These are phyloP conservation scores for Drosophila pseudotakahashii DNA, from an alignment of 2,888 invertebrate species.

Conservation along the genomic window DNA sequence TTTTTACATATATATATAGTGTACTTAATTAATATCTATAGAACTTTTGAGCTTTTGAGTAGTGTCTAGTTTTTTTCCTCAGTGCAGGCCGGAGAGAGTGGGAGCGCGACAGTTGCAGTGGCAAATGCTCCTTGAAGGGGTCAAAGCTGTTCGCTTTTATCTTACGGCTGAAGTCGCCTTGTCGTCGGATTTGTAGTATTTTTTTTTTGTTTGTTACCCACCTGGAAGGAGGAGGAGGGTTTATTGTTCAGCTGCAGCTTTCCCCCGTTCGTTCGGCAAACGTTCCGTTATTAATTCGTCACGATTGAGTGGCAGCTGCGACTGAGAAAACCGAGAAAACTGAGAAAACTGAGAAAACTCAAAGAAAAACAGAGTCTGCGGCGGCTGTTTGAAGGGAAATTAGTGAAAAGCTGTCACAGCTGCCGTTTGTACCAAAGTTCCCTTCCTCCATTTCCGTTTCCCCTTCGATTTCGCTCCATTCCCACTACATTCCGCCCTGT, in stretches of 20 bases:
- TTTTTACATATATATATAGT: too few relatives aligned
- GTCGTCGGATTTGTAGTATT: conserved; percentile 23
- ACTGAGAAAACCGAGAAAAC: conserved; percentile 25
- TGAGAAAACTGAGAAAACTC: conserved; percentile 22
- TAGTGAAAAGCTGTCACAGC: conserved; percentile 74
- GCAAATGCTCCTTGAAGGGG: conserved; percentile 35
- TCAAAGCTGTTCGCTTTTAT: conserved; percentile 28
- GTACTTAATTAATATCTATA: too few relatives aligned
- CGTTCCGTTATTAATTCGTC: conserved; percentile 76
- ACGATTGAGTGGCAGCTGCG: conserved; percentile 71
- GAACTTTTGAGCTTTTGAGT: too few relatives aligned
- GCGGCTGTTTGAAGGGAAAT: conserved; percentile 69
- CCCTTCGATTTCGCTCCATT: neutral
- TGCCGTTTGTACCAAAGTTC: conserved; percentile 28
- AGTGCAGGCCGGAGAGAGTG: conserved; percentile 21
- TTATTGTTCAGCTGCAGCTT: conserved; percentile 49
- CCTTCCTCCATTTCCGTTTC: neutral
- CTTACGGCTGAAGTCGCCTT: conserved; percentile 6
- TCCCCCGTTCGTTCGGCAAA: conserved; percentile 60
- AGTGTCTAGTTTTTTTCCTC: neutral
- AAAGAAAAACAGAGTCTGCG: conserved; percentile 23
- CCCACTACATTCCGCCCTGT: neutral
- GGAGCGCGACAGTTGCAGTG: conserved; percentile 10
- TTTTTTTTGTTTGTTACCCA: neutral
- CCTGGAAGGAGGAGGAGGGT: conserved; percentile 7